These are phyloP conservation scores for Anoplophora glabripennis DNA, from an alignment of 1,140 invertebrate species.

Conservation along the genomic window DNA sequence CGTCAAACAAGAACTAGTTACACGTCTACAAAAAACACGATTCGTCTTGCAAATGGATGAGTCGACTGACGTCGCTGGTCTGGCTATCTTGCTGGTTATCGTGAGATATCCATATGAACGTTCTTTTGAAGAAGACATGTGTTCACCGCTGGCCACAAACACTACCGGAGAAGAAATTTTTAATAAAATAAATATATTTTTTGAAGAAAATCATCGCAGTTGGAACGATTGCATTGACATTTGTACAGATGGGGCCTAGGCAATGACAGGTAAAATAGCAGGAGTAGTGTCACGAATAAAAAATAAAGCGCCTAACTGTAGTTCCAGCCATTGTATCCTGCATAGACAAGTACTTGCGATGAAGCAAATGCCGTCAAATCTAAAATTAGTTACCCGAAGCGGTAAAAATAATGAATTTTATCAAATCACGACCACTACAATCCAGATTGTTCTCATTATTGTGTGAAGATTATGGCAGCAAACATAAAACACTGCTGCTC, in stretches of 20 bases:
- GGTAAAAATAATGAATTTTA: too few relatives aligned
- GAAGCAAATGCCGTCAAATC: slow-evolving; percentile 21
- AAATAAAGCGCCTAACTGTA: slow-evolving; percentile 41
- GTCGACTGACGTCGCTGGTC: slow-evolving; percentile 30
- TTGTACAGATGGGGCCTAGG: slow-evolving; percentile 33
- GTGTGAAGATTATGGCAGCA: slow-evolving; percentile 30
- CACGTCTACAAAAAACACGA: slow-evolving; percentile 25
- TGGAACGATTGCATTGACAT: slow-evolving; percentile 19
- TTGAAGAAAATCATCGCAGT: slow-evolving; percentile 11
- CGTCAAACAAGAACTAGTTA: too few relatives aligned
- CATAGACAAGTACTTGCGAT: slow-evolving; percentile 41
- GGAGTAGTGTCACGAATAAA: slow-evolving; percentile 42
- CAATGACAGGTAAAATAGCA: slow-evolving; percentile 45
- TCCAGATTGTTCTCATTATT: slow-evolving; percentile 18
- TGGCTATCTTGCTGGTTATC: slow-evolving; percentile 23
- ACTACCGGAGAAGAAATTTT: slow-evolving; percentile 17
- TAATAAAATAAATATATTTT: slow-evolving; percentile 17
- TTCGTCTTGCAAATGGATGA: slow-evolving; percentile 31
- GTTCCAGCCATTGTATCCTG: slow-evolving; percentile 43
- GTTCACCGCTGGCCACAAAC: slow-evolving; percentile 20
- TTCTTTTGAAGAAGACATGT: slow-evolving; percentile 28
- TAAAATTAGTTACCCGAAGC: slow-evolving; percentile 21
- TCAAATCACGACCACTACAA: slow-evolving; percentile 24
- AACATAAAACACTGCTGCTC: slow-evolving; percentile 28
- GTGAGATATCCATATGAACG: slow-evolving; percentile 27